Evolutionary conservation across 1,140 invertebrate genomes (phyloP).

Genomic region (Dendroctonus ponderosae): DNA sequence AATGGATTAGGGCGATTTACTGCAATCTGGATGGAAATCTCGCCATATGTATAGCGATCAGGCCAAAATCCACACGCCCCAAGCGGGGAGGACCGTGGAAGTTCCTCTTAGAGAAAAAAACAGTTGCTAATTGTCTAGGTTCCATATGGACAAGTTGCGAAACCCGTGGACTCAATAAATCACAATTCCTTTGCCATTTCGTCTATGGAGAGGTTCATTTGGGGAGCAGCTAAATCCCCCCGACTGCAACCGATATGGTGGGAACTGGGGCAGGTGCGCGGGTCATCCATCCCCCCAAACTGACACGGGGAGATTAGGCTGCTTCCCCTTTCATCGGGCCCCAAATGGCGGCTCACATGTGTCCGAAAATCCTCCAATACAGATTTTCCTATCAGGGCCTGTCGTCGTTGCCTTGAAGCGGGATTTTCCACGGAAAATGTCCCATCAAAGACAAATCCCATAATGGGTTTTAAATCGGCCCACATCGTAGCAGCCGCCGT

Average conservation of each 20-base stretch:
- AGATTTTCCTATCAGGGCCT: conserved; percentile 18
- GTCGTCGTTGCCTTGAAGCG: not conserved
- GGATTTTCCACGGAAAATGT: conserved; percentile 2
- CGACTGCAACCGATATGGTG: conserved; percentile 2
- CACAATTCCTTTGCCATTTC: no score
- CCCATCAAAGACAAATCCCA: no score
- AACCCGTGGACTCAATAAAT: not conserved
- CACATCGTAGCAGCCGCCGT: conserved; percentile 18
- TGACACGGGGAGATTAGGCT: conserved; percentile 30
- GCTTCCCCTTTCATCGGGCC: conserved; percentile 6
- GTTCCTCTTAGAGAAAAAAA: no score
- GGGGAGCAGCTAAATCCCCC: not conserved
- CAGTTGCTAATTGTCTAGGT: no score
- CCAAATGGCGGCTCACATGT: conserved; percentile 11
- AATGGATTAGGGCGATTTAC: conserved; percentile 18
- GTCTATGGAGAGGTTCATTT: no score
- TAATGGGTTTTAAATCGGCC: conserved; percentile 37
- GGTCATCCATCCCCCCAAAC: conserved; percentile 31
- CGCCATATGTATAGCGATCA: no score
- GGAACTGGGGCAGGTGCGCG: conserved; percentile 18
- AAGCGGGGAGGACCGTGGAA: no score
- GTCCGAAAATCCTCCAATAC: conserved; percentile 23
- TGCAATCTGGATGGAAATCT: not conserved
- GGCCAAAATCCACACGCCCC: no score
- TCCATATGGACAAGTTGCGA: no score